Base-by-base conservation (phyloP, 2,113 vertebrate species). In the Cyanocitta stelleri region DNA sequence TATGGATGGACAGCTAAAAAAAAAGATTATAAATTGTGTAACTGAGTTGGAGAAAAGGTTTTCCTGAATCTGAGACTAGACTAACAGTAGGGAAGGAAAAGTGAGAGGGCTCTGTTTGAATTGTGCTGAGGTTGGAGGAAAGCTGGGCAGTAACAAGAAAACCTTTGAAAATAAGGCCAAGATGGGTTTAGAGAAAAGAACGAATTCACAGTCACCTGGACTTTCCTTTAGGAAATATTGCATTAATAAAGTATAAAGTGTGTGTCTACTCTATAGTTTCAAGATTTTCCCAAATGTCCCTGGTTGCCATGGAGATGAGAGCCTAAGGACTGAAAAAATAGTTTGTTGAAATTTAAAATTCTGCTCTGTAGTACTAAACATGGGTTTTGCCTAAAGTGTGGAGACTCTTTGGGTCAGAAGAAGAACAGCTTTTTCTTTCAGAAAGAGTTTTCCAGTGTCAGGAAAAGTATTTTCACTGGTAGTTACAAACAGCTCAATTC, bases 341-440 rank as follows among this genome's bases (percentile, higher is more conserved):
- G 9, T 90, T 94, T 92, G 71, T 90, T 84, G 72, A 86, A 95
- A 93, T 90, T 89, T 67, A 72, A 89, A 95, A 72, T 94, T 91
- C 73, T 62, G 10, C 29, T 72, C 52, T 10, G 5, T 71, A 82
- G 76, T 69, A 64, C 24, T 76, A 79, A 85, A 64, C 0, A 0
- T 72, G 20, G 29, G 66, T 85, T 54, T 91, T 87, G 62, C 74
- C 56, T 95, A 62, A 43, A 87, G 33, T 91, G 44, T 39, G 44
- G 41, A 75, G n/a, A 48, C 35, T 80, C 29, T 76, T 73, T 75
- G 56, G 69, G 67, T 87, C 81, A 93, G 58, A 74, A 30, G 32
- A 86, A 81, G 27, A 85, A n/a, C 46, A 58, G 39, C 13, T 55
- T 85, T 69, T 66, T 22, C 63, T 87, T 61, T 86, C 64, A 55